Conservation (phyloP, 2,797 vertebrate genomes). For the Pseudomugil gertrudae region DNA sequence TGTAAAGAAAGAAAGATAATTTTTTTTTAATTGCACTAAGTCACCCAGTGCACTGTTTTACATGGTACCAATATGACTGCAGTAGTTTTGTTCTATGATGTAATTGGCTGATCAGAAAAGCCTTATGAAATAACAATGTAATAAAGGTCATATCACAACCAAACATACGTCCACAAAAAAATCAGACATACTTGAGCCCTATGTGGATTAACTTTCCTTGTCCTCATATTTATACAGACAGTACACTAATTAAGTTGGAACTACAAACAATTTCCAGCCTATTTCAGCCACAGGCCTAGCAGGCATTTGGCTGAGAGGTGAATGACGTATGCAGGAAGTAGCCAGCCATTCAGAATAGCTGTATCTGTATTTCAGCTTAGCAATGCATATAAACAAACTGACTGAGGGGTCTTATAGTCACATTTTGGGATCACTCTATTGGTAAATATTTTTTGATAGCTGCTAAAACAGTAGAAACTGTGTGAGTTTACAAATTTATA, state of each 20-base stretch:
- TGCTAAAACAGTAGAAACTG: neutral
- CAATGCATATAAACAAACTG: neutral
- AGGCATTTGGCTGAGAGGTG: neutral
- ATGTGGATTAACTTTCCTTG: no score
- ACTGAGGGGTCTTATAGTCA: neutral
- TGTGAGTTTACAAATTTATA: neutral
- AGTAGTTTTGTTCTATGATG: no score
- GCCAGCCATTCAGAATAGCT: neutral
- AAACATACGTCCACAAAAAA: no score
- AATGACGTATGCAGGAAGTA: neutral
- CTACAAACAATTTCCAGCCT: neutral
- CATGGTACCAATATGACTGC: no score
- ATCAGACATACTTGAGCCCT: no score
- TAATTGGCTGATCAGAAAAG: no score
- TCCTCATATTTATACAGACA: no score
- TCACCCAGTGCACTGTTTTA: no score
- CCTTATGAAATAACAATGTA: no score
- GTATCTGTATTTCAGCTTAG: neutral
- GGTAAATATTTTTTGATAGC: neutral
- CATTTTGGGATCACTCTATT: neutral
- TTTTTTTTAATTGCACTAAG: no score
- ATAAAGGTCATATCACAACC: no score
- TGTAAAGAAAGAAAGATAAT: no score
- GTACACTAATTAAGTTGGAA: neutral
- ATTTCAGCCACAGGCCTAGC: neutral